Conservation (phyloP, 1,140 invertebrate genomes). For the Wiebesia pumilae region DNA sequence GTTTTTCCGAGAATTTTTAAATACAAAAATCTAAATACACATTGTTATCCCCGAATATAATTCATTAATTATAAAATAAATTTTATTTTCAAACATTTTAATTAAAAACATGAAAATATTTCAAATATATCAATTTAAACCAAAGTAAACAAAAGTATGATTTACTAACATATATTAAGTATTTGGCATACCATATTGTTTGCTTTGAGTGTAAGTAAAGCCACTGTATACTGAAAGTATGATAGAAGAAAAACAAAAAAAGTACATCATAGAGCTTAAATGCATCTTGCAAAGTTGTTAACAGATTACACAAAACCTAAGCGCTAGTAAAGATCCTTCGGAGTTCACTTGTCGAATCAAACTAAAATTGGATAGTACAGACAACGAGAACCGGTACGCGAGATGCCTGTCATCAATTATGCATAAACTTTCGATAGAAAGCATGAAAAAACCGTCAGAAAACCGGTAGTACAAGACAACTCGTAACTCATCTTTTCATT, state of each 20-base stretch:
- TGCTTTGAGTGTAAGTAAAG: conserved; percentile 10
- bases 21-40: no score
- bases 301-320: neutral
- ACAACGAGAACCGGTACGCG: conserved; percentile 27
- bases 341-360: conserved; percentile 17
- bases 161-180: conserved; percentile 19
- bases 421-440: conserved; percentile 59
- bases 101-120: no score
- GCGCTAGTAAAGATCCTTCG: conserved; percentile 35
- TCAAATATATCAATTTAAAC: no score
- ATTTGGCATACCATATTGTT: conserved; percentile 11
- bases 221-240: neutral
- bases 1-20: no score
- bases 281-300: neutral
- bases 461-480: conserved; percentile 28
- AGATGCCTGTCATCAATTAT: conserved; percentile 58
- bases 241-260: neutral
- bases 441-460: neutral
- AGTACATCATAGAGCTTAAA: neutral
- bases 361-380: conserved; percentile 56
- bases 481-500: no score
- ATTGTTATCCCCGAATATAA: no score
- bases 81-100: no score
- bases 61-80: no score
- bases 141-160: no score